Evolutionary conservation across 2,113 vertebrate species (phyloP).

Genomic region (Mixornis gularis): DNA sequence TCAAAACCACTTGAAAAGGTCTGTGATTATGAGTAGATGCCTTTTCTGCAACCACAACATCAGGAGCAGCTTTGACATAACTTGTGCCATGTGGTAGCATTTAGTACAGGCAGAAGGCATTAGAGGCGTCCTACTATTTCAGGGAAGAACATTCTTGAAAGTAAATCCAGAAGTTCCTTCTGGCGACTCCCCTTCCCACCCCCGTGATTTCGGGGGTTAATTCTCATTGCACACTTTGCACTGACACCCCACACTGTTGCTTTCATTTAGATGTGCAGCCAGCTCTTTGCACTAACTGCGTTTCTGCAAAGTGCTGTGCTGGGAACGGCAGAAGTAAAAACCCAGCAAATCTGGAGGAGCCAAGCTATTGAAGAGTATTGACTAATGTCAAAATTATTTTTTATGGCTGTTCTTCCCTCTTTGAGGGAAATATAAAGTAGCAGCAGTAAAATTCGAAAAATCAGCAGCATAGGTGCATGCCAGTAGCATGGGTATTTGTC

Average conservation of each 20-base stretch:
- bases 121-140: not conserved
- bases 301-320: not conserved
- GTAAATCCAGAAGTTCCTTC: not conserved
- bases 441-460: not conserved
- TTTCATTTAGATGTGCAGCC: not conserved
- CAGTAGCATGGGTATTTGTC: not conserved
- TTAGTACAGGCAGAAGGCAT: not conserved
- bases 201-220: not conserved
- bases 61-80: not conserved
- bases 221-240: not conserved
- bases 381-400: not conserved
- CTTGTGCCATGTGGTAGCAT: not conserved
- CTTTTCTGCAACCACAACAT: constrained; percentile 10
- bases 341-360: not conserved
- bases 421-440: not conserved
- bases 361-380: not conserved
- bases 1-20: constrained; percentile 33
- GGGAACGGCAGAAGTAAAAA: not conserved
- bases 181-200: not conserved
- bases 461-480: not conserved
- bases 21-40: not conserved
- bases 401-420: not conserved
- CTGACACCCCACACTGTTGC: not conserved
- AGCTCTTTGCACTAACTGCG: not conserved
- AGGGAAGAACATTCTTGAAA: not conserved